These are phyloP conservation scores for Clarias batrachus DNA, from an alignment of 2,113 vertebrate genomes.

Conservation along the genomic window DNA sequence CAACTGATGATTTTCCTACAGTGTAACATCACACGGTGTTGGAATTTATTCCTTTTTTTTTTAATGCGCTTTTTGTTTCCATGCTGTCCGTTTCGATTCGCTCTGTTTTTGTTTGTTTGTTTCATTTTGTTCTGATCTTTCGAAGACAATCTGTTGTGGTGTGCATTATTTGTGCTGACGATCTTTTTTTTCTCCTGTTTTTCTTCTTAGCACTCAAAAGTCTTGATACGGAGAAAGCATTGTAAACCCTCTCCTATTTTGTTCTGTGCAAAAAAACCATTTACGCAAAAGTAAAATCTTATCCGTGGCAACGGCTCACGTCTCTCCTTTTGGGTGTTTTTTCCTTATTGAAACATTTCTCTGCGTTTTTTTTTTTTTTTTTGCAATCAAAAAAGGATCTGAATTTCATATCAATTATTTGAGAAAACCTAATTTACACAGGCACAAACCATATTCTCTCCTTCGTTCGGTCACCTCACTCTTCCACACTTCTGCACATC, in stretches of 20 bases:
- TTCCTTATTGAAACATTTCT: slow-evolving; percentile 43
- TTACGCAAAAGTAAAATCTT: slow-evolving; percentile 62
- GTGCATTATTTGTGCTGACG: slow-evolving; percentile 50
- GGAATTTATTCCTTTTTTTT: neutral
- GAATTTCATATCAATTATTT: slow-evolving; percentile 67
- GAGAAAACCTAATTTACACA: slow-evolving; percentile 65
- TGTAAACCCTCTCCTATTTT: neutral
- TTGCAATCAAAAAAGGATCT: slow-evolving; percentile 65
- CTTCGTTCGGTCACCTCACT: slow-evolving; percentile 44
- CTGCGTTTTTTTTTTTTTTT: slow-evolving; percentile 48
- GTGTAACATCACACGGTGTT: neutral
- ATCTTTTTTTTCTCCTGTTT: neutral
- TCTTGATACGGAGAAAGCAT: slow-evolving; percentile 16
- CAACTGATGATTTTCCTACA: neutral
- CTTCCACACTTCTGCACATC: slow-evolving; percentile 55
- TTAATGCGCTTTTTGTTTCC: neutral
- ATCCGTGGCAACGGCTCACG: slow-evolving; percentile 55
- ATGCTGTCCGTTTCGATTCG: neutral
- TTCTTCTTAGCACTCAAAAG: slow-evolving; percentile 14
- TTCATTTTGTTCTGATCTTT: slow-evolving; percentile 43
- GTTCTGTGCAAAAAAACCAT: slow-evolving; percentile 55
- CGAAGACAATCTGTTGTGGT: slow-evolving; percentile 61
- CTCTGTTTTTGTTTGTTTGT: neutral
- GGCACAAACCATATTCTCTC: slow-evolving; percentile 56
- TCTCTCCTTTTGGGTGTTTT: slow-evolving; percentile 8